Conservation (phyloP, 2,797 vertebrate genomes). For the Phataginus tetradactyla region DNA sequence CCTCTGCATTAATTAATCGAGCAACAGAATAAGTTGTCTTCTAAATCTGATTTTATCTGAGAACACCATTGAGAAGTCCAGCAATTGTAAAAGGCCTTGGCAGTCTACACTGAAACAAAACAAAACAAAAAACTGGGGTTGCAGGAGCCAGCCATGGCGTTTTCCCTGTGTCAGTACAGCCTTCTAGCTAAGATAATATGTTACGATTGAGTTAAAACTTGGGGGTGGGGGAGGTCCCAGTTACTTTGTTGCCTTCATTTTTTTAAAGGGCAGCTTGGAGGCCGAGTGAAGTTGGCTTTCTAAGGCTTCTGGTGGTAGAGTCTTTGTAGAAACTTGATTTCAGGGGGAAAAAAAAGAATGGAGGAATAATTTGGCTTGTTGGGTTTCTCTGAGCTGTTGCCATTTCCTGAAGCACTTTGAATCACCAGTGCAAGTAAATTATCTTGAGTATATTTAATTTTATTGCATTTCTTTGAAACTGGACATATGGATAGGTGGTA, state of each 20-base stretch:
- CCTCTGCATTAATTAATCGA: not conserved
- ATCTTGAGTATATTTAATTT: not conserved
- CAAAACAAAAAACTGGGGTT: not conserved
- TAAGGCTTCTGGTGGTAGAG: not conserved
- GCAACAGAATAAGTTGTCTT: not conserved
- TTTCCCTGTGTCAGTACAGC: not conserved
- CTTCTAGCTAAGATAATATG: not conserved
- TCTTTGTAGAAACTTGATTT: not conserved
- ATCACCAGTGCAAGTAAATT: not conserved
- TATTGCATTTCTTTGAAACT: not conserved
- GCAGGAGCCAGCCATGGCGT: not conserved
- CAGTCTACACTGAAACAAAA: not conserved
- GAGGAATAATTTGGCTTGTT: not conserved
- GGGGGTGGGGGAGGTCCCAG: not conserved
- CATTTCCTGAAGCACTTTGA: not conserved
- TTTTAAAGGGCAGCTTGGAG: not conserved
- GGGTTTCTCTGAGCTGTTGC: conserved; percentile 17
- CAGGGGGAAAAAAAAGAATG: not conserved
- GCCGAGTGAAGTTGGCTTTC: not conserved
- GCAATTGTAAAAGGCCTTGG: not conserved
- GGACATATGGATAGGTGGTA: not conserved
- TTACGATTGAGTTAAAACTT: not conserved
- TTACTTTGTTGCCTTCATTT: not conserved
- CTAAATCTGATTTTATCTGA: not conserved
- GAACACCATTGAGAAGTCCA: not conserved